A percentile compares a stretch with the other conserved stretches of the same genome.
phyloP scores from a whole-genome alignment of 2,888 invertebrate genomes.

The Ochropacha duplaris region DNA sequence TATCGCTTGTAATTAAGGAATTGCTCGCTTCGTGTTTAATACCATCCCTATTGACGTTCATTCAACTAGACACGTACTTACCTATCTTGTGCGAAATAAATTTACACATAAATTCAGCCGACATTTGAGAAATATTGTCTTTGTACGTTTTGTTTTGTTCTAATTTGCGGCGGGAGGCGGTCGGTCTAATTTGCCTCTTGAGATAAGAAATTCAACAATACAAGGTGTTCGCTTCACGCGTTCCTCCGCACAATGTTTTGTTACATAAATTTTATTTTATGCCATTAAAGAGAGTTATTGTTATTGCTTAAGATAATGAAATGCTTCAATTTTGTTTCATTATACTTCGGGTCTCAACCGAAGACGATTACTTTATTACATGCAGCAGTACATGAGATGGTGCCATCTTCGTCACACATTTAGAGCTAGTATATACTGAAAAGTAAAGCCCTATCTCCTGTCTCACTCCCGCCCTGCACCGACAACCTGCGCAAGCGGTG shows the following conservation, averaged over 20 bases:
- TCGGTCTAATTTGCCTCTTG: constrained; percentile 44
- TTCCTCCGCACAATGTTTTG: constrained; percentile 37
- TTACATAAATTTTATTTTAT: constrained; percentile 40
- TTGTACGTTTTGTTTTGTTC: constrained; percentile 48
- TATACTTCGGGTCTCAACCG: no score
- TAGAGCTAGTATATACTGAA: no score
- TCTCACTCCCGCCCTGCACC: no score
- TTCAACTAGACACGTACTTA: constrained; percentile 12
- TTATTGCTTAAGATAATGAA: constrained; percentile 37
- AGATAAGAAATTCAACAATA: constrained; percentile 54
- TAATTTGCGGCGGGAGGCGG: constrained; percentile 44
- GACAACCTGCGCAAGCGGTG: no score
- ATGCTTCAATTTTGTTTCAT: constrained; percentile 23
- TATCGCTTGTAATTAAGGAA: neutral
- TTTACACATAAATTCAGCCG: constrained; percentile 33
- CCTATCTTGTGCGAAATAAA: constrained; percentile 34
- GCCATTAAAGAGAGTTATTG: constrained; percentile 43
- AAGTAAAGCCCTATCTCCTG: no score
- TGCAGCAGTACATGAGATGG: no score
- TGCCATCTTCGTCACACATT: no score
- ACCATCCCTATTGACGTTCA: constrained; percentile 14
- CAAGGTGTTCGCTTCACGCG: constrained; percentile 49
- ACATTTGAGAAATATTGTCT: constrained; percentile 37
- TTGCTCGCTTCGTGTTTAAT: neutral
- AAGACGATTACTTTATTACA: no score